These are phyloP conservation scores for Venusia cambrica DNA, from an alignment of 2,888 invertebrate genomes.

Conservation along the genomic window DNA sequence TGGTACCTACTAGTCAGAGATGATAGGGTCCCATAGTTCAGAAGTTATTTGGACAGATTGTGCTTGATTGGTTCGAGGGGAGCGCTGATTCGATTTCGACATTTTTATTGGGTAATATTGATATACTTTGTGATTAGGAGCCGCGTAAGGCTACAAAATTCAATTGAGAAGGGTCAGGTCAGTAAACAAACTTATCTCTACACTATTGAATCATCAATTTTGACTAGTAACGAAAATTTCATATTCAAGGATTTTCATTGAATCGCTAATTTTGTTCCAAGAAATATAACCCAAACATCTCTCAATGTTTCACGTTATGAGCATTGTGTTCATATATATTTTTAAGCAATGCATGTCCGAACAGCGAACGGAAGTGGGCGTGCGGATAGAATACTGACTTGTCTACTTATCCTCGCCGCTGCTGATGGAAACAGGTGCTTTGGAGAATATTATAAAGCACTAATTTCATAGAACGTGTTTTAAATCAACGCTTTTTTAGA, in stretches of 20 bases:
- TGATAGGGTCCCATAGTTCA: conserved; percentile 34
- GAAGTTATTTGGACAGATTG: conserved; percentile 41
- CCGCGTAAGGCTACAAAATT: conserved; percentile 48
- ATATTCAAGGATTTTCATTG: conserved; percentile 18
- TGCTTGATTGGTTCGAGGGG: conserved; percentile 60
- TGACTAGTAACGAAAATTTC: not conserved
- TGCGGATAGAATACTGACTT: conserved; percentile 62
- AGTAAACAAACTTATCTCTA: conserved; percentile 20
- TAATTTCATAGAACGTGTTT: conserved; percentile 12
- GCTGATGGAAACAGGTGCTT: conserved; percentile 32
- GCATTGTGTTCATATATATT: conserved; percentile 53
- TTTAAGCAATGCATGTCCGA: conserved; percentile 64
- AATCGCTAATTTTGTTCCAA: conserved; percentile 34
- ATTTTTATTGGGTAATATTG: conserved; percentile 72
- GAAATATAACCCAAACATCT: conserved; percentile 47
- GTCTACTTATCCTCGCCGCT: conserved; percentile 30
- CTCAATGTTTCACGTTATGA: conserved; percentile 40
- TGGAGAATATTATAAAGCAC: conserved; percentile 19
- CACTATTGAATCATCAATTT: conserved; percentile 5
- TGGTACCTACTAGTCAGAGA: conserved; percentile 17
- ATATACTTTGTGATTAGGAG: conserved; percentile 65
- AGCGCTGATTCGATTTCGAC: conserved; percentile 68
- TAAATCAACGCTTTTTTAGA: too few species aligned
- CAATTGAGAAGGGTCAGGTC: conserved; percentile 50
- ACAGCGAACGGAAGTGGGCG: conserved; percentile 61